Conservation (phyloP, 2,113 vertebrate species). For the Sinosuthora webbiana region DNA sequence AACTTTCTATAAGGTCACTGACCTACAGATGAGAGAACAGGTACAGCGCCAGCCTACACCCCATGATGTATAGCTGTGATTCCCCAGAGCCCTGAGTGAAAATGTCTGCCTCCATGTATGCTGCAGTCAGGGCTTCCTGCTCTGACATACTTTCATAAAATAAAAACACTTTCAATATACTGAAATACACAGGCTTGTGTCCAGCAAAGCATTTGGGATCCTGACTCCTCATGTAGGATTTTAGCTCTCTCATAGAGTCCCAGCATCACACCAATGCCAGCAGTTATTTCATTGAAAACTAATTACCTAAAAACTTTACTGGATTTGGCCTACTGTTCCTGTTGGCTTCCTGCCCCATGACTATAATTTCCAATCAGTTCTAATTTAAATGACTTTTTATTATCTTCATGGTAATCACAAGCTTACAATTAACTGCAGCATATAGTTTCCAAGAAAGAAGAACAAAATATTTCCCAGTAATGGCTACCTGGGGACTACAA, state of each 20-base stretch:
- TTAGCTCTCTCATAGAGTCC: neutral
- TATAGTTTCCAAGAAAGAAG: neutral
- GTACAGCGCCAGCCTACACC: neutral
- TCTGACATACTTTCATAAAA: neutral
- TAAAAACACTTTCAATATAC: neutral
- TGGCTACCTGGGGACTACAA: neutral
- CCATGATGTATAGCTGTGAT: neutral
- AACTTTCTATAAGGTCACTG: neutral
- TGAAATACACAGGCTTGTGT: neutral
- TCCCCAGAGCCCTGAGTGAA: neutral
- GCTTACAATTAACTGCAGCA: neutral
- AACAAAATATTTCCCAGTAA: neutral
- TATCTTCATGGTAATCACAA: neutral
- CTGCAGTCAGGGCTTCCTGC: neutral
- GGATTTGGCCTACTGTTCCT: neutral
- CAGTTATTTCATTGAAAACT: neutral
- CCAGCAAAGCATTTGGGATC: neutral
- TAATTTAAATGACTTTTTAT: slow-evolving; percentile 20
- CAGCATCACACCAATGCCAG: neutral
- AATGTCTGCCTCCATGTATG: neutral
- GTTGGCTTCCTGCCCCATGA: neutral
- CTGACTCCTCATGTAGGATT: neutral
- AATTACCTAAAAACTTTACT: neutral
- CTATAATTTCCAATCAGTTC: neutral
- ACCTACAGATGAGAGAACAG: neutral